Conservation (phyloP, 2,888 invertebrate genomes). For the Microdon myrmicae region DNA sequence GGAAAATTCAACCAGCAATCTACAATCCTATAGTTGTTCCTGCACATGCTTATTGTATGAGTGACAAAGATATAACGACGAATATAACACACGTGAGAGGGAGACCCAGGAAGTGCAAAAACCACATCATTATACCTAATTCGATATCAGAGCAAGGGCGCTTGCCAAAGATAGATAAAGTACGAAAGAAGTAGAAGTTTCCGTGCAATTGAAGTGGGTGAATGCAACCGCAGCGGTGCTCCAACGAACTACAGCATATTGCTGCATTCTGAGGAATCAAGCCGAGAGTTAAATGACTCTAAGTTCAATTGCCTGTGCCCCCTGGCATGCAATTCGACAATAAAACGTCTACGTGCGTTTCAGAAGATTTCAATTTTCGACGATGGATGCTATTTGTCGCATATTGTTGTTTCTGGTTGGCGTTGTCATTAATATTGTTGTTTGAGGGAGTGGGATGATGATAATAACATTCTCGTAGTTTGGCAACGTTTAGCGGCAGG, state of each 20-base stretch:
- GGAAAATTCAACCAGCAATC: constrained; percentile 29
- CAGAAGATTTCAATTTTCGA: constrained; percentile 46
- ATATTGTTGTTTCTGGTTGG: constrained; percentile 23
- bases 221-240: constrained; percentile 25
- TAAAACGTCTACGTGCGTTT: constrained; percentile 48
- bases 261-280: constrained; percentile 19
- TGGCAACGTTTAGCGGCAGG: constrained; percentile 49
- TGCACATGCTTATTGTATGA: neutral
- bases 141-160: constrained; percentile 49
- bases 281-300: constrained; percentile 48
- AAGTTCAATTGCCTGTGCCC: constrained; percentile 48
- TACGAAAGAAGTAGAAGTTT: constrained; percentile 38
- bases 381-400: constrained; percentile 28
- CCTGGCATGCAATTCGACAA: constrained; percentile 45
- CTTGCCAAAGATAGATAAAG: constrained; percentile 51
- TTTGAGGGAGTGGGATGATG: constrained; percentile 2
- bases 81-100: neutral
- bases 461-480: constrained; percentile 45
- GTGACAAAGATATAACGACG: neutral
- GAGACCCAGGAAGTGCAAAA: constrained; percentile 41
- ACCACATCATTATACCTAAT: constrained; percentile 52
- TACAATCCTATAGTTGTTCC: constrained; percentile 4
- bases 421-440: constrained; percentile 23
- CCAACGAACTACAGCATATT: neutral
- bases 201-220: constrained; percentile 22